These are phyloP conservation scores for Pseudopodoces humilis DNA, from an alignment of 2,113 vertebrate genomes.

Conservation along the genomic window DNA sequence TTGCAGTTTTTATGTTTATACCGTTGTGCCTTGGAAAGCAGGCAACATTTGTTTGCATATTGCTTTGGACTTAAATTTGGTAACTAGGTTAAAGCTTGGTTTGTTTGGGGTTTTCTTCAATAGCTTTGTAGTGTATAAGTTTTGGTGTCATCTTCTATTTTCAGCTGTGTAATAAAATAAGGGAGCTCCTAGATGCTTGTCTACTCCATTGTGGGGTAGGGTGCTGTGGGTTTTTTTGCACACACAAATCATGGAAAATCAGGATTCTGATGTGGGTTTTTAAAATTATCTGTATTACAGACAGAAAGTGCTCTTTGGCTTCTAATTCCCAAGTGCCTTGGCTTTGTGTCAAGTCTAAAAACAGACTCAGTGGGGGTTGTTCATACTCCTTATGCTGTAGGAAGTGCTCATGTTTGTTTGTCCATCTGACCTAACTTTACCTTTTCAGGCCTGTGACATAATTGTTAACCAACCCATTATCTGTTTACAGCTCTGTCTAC, in stretches of 20 bases:
- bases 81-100: neutral
- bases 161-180: neutral
- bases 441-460: neutral
- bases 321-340: neutral
- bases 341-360: neutral
- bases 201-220: neutral
- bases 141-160: neutral
- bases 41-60: neutral
- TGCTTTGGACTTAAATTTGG: neutral
- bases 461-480: neutral
- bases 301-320: neutral
- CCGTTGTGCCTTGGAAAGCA: conserved; percentile 22
- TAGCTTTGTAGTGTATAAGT: neutral
- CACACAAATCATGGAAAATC: neutral
- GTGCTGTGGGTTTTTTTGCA: neutral
- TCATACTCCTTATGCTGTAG: neutral
- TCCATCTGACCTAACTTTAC: neutral
- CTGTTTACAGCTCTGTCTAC: neutral
- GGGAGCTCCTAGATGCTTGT: neutral
- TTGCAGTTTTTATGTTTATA: neutral
- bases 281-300: neutral
- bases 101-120: neutral
- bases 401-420: neutral
- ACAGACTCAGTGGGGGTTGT: neutral
- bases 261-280: neutral